These are phyloP conservation scores for Callosobruchus maculatus DNA, from an alignment of 2,888 invertebrate genomes.

Conservation along the genomic window DNA sequence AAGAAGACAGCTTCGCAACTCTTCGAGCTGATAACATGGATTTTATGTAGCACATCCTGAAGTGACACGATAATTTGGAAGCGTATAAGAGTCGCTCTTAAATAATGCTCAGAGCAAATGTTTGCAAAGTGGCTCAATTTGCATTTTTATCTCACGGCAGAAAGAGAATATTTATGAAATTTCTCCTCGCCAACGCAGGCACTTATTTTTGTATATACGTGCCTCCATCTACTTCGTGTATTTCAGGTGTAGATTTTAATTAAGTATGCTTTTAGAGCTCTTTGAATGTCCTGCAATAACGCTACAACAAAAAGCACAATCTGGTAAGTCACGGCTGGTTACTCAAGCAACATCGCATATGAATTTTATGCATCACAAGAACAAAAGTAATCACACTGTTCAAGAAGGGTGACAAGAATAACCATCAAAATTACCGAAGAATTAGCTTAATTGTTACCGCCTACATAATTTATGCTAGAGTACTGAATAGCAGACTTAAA, in stretches of 20 bases:
- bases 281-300: too few relatives aligned
- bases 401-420: too few relatives aligned
- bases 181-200: not conserved
- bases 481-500: too few relatives aligned
- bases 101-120: not conserved
- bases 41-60: not conserved
- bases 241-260: not conserved
- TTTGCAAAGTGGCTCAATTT: not conserved
- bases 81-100: not conserved
- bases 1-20: not conserved
- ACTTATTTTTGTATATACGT: not conserved
- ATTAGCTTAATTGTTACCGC: too few relatives aligned
- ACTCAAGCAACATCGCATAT: too few relatives aligned
- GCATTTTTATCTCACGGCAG: not conserved
- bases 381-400: too few relatives aligned
- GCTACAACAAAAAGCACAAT: too few relatives aligned
- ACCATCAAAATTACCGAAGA: too few relatives aligned
- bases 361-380: too few relatives aligned
- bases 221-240: not conserved
- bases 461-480: too few relatives aligned
- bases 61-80: not conserved
- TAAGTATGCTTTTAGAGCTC: not conserved
- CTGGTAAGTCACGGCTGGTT: too few relatives aligned
- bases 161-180: not conserved
- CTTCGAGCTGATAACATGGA: not conserved